phyloP scores from a whole-genome alignment of 2,113 vertebrate genomes.

The Equus quagga region DNA sequence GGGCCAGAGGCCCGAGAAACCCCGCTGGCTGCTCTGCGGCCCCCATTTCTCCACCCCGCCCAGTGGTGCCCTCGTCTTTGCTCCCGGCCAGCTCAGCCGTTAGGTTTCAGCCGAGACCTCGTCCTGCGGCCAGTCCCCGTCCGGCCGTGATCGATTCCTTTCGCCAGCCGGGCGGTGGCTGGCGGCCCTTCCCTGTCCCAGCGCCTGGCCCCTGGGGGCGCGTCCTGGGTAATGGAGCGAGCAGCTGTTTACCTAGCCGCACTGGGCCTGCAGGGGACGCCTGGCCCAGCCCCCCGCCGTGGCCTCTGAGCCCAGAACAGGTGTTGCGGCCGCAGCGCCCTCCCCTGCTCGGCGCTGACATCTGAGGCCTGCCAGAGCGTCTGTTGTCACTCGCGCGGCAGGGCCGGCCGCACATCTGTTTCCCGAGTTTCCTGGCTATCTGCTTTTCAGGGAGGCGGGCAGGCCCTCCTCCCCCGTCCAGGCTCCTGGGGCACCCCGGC shows the following conservation, averaged over 20 bases:
- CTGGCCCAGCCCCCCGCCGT: not conserved
- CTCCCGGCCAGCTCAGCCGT: not conserved
- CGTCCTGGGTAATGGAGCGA: not conserved
- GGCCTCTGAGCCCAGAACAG: slow-evolving; percentile 82
- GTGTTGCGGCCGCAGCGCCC: slow-evolving; percentile 73
- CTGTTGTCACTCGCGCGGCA: slow-evolving; percentile 81
- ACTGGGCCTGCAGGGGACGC: not conserved
- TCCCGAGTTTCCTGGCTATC: slow-evolving; percentile 70
- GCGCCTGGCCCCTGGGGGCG: not conserved
- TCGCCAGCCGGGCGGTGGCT: not conserved
- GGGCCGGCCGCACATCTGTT: slow-evolving; percentile 82
- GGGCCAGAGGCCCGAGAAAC: not conserved
- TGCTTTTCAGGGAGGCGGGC: not conserved
- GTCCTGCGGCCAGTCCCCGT: not conserved
- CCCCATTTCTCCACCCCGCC: not conserved
- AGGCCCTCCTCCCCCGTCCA: not conserved
- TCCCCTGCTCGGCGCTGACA: slow-evolving; percentile 79
- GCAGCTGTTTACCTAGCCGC: slow-evolving; percentile 27
- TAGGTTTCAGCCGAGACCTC: not conserved
- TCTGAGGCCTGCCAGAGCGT: slow-evolving; percentile 72
- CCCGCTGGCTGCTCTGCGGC: not conserved
- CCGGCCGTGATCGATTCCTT: not conserved
- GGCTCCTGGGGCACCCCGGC: not conserved
- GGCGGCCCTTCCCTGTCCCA: not conserved
- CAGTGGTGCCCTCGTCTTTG: not conserved